Base-by-base conservation (phyloP, 2,113 vertebrate genomes). In the Oryzias curvinotus region DNA sequence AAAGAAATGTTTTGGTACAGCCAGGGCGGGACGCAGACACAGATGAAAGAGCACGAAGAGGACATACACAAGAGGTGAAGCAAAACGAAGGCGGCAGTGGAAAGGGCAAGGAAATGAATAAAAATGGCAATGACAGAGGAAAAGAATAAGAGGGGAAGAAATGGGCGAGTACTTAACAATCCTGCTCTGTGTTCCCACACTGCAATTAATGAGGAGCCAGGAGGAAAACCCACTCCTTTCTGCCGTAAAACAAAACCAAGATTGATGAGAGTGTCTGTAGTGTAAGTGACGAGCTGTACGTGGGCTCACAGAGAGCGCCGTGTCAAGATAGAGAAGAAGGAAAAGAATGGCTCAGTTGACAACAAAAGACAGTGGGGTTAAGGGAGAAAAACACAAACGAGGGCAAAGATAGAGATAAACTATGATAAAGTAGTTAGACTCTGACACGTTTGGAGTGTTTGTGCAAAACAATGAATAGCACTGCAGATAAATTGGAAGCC, bases 161-260 rank as follows among this genome's bases (percentile, higher is more conserved):
- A 64, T 52, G 59, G 45, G 57, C 45, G 48, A 49, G n/a, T 54
- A 69, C 78, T 81, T 81, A 78, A 79, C 60, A 65, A 79, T 79
- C 71, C 68, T 43, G 44, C 53, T 75, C 75, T 70, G 54, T 74
- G 73, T 87, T 88, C 71, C 62, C 75, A 76, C 71, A 76, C 50
- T 70, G 80, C 86, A 88, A 89, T 86, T 88, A 86, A 90, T 80
- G 79, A 82, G 71, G 67, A 77, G 84, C 75, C 73, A 70, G 81
- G 77, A 85, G 82, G 78, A 83, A 52, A 58, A 73, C 71, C 62
- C 60, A 74, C 76, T 83, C 68, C 61, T 79, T 78, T 75, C 81
- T 69, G 65, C 68, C 77, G 70, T 85, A 77, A 88, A 83, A 88
- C 72, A 76, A 88, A 90, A 86, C 58, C 79, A 75, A 73, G 83